These are phyloP conservation scores for Anabacerthia variegaticeps DNA, from an alignment of 2,797 vertebrate genomes.

Conservation along the genomic window DNA sequence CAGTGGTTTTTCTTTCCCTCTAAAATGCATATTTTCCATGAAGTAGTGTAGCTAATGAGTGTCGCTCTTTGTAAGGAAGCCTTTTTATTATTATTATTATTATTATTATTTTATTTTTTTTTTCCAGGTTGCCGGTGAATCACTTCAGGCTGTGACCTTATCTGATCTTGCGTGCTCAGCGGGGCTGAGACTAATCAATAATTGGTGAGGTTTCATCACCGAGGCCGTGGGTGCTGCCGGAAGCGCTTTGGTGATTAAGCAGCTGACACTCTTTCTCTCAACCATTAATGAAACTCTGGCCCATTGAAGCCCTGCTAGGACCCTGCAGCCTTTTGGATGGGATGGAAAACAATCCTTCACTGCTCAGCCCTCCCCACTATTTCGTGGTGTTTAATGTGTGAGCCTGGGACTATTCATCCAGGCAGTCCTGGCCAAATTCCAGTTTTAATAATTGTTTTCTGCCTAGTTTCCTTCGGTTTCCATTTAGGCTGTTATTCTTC, in stretches of 20 bases:
- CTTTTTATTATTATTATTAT: not conserved
- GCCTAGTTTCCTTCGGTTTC: not conserved
- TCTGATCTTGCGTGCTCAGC: conserved; percentile 30
- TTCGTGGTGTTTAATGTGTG: not conserved
- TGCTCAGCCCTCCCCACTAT: not conserved
- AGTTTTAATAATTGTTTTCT: conserved; percentile 27
- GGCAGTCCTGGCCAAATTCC: not conserved
- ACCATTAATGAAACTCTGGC: not conserved
- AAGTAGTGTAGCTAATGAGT: not conserved
- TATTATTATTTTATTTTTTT: not conserved
- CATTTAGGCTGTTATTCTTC: not conserved
- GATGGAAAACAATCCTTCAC: not conserved
- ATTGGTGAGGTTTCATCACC: conserved; percentile 41
- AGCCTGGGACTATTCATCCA: not conserved
- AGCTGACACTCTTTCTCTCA: conserved; percentile 31
- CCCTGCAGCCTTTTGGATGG: not conserved
- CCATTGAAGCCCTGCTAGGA: not conserved
- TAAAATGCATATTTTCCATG: conserved; percentile 53
- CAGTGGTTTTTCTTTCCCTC: not conserved
- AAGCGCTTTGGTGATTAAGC: conserved; percentile 54
- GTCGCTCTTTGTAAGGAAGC: not conserved
- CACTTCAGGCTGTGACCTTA: conserved; percentile 63
- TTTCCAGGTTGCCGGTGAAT: conserved; percentile 44
- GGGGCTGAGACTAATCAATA: conserved; percentile 60
- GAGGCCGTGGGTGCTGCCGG: conserved; percentile 31